Conservation (phyloP, 2,113 vertebrate species). For the Pimephales promelas region DNA sequence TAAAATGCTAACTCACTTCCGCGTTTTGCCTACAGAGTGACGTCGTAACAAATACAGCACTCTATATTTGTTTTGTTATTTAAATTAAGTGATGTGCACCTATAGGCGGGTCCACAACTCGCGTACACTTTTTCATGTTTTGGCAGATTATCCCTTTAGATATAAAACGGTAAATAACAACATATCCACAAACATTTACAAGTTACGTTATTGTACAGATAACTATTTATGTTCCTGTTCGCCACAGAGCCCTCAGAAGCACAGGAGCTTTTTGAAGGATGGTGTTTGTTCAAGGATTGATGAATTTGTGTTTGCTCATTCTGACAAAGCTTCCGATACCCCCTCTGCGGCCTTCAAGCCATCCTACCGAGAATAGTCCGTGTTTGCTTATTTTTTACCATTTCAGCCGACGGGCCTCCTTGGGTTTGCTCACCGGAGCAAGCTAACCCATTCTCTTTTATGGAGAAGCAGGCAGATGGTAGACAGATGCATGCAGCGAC, state of each 20-base stretch:
- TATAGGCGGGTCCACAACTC: too few species aligned
- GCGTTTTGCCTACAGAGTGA: too few species aligned
- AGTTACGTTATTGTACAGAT: not conserved
- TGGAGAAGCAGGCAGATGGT: conserved; percentile 64
- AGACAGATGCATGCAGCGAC: conserved; percentile 67
- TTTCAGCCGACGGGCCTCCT: conserved; percentile 33
- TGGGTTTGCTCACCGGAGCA: conserved; percentile 1
- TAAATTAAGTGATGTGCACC: too few species aligned
- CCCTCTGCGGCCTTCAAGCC: conserved; percentile 22
- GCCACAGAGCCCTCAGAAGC: not conserved
- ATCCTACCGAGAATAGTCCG: conserved; percentile 26
- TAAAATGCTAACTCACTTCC: too few species aligned
- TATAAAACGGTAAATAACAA: not conserved
- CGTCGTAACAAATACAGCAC: too few species aligned
- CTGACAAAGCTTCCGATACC: conserved; percentile 47
- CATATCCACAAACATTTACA: not conserved
- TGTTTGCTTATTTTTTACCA: conserved; percentile 54
- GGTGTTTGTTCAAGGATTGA: conserved; percentile 43
- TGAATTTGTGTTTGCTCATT: conserved; percentile 46
- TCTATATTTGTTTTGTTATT: too few species aligned
- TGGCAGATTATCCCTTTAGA: too few species aligned
- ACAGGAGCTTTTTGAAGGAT: conserved; percentile 8
- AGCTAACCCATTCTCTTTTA: conserved; percentile 53
- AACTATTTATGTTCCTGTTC: conserved; percentile 12
- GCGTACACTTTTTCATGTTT: too few species aligned